Percentiles rank a stretch among this genome's conserved stretches.
These are phyloP conservation scores for Tenthredo notha DNA, from an alignment of 2,888 invertebrate species.

Conservation along the genomic window DNA sequence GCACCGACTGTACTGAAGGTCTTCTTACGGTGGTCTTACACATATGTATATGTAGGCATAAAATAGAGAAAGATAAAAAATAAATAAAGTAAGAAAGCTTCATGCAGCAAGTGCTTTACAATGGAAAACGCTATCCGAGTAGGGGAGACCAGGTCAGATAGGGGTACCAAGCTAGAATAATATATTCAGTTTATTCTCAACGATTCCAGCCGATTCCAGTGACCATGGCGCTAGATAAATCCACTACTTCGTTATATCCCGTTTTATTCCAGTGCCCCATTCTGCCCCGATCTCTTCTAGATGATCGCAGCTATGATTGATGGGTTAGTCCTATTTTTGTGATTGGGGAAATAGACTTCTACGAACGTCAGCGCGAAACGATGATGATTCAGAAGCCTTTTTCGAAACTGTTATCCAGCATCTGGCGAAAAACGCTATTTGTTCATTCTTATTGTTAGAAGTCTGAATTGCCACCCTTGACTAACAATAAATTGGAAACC, in stretches of 20 bases:
- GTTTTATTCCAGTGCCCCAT: background rate
- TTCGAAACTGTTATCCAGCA: background rate
- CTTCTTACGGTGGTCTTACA: background rate
- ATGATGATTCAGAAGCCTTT: background rate
- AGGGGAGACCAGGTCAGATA: background rate
- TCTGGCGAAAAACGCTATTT: background rate
- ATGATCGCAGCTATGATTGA: background rate
- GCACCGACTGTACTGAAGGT: background rate
- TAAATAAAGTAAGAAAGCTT: background rate
- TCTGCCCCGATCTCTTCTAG: no score
- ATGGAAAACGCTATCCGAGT: no score
- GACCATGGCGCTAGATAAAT: background rate
- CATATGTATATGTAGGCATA: background rate
- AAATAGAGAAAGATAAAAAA: background rate
- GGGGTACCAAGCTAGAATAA: background rate
- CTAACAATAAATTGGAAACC: background rate
- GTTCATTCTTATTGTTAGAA: no score
- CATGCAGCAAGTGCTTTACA: background rate
- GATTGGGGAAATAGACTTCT: background rate
- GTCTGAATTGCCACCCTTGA: background rate
- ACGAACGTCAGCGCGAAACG: background rate
- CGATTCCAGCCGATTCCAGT: background rate
- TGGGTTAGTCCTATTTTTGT: background rate
- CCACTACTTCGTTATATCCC: background rate
- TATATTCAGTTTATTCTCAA: background rate